These are phyloP conservation scores for Cnemophilus loriae DNA, from an alignment of 2,113 vertebrate species.

Conservation along the genomic window DNA sequence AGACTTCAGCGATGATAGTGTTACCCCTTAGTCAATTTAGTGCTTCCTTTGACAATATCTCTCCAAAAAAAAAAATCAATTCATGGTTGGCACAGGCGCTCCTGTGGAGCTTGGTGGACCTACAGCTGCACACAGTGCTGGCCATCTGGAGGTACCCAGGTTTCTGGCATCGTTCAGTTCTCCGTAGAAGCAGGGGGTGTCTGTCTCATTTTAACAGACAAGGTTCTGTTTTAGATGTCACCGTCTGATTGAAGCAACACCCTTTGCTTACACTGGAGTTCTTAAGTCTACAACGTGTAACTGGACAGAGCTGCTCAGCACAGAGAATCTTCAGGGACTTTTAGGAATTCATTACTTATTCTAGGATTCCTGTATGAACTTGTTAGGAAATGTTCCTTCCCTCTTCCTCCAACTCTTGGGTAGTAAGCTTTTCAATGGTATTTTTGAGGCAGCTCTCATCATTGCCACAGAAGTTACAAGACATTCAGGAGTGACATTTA, in stretches of 20 bases:
- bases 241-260: neutral
- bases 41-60: neutral
- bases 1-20: neutral
- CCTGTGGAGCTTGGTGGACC: neutral
- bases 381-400: neutral
- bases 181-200: neutral
- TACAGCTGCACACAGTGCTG: neutral
- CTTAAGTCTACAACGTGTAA: neutral
- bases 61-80: neutral
- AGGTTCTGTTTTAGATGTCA: neutral
- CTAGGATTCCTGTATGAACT: neutral
- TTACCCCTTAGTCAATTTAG: neutral
- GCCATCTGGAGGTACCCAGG: neutral
- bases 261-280: neutral
- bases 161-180: neutral
- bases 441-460: neutral
- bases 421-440: neutral
- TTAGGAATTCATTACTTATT: neutral
- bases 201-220: neutral
- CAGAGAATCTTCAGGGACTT: neutral
- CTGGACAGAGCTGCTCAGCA: neutral
- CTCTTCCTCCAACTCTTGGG: neutral
- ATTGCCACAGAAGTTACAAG: neutral
- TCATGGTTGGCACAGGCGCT: neutral
- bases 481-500: neutral